Evolutionary conservation across 2,113 vertebrate genomes (phyloP).

Genomic region (Gymnarchus niloticus): DNA sequence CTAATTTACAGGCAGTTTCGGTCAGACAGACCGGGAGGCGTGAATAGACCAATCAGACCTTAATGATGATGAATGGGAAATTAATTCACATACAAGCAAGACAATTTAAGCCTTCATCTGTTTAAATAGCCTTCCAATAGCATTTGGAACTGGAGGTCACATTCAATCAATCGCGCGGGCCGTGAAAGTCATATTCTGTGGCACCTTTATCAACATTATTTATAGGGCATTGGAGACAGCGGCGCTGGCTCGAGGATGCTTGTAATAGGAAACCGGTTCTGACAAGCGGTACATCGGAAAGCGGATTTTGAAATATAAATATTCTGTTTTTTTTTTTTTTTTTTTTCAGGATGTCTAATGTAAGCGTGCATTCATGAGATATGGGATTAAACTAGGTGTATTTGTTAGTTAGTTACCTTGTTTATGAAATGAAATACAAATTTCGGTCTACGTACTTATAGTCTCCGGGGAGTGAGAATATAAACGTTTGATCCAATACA

Average conservation of each 20-base stretch:
- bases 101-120: slow-evolving; percentile 99
- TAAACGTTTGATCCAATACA: not conserved
- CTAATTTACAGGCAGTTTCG: slow-evolving; percentile 87
- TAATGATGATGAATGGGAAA: slow-evolving; percentile 99
- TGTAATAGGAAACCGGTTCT: slow-evolving; percentile 56
- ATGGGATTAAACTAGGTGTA: not conserved
- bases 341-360: not conserved
- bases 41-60: slow-evolving; percentile 86
- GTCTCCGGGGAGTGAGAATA: not conserved
- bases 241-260: slow-evolving; percentile 53
- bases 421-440: not conserved
- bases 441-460: not conserved
- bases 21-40: slow-evolving; percentile 80
- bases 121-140: slow-evolving; percentile 98
- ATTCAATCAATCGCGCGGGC: slow-evolving; percentile 97
- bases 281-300: slow-evolving; percentile 24
- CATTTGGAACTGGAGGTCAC: slow-evolving; percentile 92
- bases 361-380: not conserved
- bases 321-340: slow-evolving; percentile 16
- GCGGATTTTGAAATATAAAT: slow-evolving; percentile 25
- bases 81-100: slow-evolving; percentile 98
- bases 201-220: slow-evolving; percentile 94
- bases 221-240: slow-evolving; percentile 66
- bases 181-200: slow-evolving; percentile 87
- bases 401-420: not conserved